These are phyloP conservation scores for Haliclona indistincta DNA, from an alignment of 37 sponge, comb jelly and placozoan species.

Conservation along the genomic window DNA sequence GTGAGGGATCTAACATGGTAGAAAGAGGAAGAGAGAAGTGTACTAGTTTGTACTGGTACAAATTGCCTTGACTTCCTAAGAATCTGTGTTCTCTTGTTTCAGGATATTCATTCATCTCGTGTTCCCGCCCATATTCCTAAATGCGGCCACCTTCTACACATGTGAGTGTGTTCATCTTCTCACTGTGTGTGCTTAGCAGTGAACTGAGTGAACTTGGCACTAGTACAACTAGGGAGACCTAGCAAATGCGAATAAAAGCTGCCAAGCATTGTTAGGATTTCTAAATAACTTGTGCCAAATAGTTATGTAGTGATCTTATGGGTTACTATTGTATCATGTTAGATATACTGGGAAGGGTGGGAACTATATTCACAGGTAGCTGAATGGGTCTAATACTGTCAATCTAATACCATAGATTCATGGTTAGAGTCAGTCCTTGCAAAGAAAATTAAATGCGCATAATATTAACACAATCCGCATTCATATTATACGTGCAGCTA, in stretches of 20 bases:
- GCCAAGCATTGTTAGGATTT: not conserved
- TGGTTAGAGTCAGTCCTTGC: no score
- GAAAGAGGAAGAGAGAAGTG: not conserved
- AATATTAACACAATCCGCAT: no score
- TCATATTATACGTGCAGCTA: no score
- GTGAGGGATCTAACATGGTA: constrained; percentile 4
- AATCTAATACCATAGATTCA: no score
- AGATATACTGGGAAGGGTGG: no score
- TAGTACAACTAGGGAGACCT: not conserved
- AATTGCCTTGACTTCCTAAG: not conserved
- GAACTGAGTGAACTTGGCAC: not conserved
- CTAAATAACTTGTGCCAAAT: no score
- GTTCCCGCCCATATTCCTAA: constrained; percentile 29
- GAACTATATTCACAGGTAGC: no score
- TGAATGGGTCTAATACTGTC: no score
- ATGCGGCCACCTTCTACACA: constrained; percentile 74
- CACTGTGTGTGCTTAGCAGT: not conserved
- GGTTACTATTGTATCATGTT: no score
- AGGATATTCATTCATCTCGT: constrained; percentile 72
- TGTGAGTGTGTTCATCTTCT: constrained; percentile 17
- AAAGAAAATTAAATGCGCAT: no score
- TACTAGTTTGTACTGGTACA: not conserved
- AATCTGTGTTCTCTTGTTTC: not conserved
- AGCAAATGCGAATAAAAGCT: no score
- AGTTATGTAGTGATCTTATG: no score